Evolutionary conservation across 1,140 invertebrate genomes (phyloP), one percentile per base, ranked within the genome.

Genomic region (Leguminivora glycinivorella): DNA sequence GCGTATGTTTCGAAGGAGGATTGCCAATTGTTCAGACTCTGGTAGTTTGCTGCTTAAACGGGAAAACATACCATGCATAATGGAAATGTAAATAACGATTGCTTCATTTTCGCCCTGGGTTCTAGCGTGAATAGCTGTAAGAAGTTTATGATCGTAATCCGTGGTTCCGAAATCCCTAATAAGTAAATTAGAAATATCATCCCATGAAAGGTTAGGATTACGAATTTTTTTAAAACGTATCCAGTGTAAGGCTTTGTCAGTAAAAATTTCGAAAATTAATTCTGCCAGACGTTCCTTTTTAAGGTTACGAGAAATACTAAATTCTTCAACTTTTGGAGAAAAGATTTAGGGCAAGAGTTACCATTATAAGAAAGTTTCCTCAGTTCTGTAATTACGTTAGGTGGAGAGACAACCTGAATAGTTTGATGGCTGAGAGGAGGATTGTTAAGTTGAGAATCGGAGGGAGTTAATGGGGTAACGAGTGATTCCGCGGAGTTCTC

Each of bases 111-210:
- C 4, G 5, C n/a, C n/a, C 17, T 52, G 43, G 0, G 43, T 52
- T 19, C n/a, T n/a, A 52, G 14, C 17, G 14, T 19, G 14, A 7
- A 52, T 52, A n/a, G 43, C 43, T 1, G 14, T 19, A n/a, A 52
- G n/a, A 52, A 52, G 43, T 52, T 52, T 52, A 52, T 52, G n/a
- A 52, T 52, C 43, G 43, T 52, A 52, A n/a, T 52, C 43, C 14
- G 6, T 17, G 17, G 6, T 19, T 17, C 43, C 43, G 17, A 52
- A 52, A 19, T 52, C 43, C 4, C 5, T 52, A 19, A 52, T 10
- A n/a, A 52, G 0, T 52, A 52, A 52, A 10, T n/a, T 17, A n/a
- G n/a, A 52, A 52, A 52, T n/a, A 5, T 52, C 43, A 3, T 52
- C 17, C 43, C n/a, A 52, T 5, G 43, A 17, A 17, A 52, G 17